phyloP scores from a whole-genome alignment of 2,797 vertebrate genomes.

The Lacerta bilineata region DNA sequence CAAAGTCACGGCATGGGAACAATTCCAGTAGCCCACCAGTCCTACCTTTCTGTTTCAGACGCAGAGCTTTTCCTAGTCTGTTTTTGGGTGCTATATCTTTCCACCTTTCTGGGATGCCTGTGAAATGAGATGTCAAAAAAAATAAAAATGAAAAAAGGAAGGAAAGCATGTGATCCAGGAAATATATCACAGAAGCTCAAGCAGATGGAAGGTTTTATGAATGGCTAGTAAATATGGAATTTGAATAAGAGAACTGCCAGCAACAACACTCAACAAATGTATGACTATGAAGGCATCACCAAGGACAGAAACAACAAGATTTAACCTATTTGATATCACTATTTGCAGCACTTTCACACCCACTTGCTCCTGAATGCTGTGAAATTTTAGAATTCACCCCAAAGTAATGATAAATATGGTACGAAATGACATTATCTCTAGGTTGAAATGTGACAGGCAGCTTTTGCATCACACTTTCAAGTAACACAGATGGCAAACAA shows the following conservation, averaged over 20 bases:
- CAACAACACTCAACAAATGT: not conserved
- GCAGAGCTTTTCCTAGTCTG: slow-evolving; percentile 87
- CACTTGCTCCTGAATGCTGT: not conserved
- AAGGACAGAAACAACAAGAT: not conserved
- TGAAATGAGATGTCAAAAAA: slow-evolving; percentile 82
- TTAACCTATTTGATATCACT: not conserved
- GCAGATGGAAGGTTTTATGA: slow-evolving; percentile 62
- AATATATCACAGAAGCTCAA: slow-evolving; percentile 62
- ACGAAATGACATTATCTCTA: not conserved
- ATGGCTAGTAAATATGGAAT: slow-evolving; percentile 37
- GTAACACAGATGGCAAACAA: slow-evolving; percentile 31
- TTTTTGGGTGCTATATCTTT: slow-evolving; percentile 91
- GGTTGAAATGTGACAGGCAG: not conserved
- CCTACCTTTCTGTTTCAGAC: slow-evolving; percentile 93
- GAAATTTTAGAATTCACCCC: not conserved
- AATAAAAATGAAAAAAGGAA: slow-evolving; percentile 68
- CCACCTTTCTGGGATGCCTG: slow-evolving; percentile 92
- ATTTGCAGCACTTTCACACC: not conserved
- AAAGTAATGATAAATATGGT: not conserved
- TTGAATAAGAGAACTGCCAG: slow-evolving; percentile 37
- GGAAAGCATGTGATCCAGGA: slow-evolving; percentile 76
- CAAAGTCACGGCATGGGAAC: not conserved
- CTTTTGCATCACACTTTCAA: slow-evolving; percentile 40
- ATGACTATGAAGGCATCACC: slow-evolving; percentile 16
- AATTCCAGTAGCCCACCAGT: slow-evolving; percentile 38